Base-by-base conservation (phyloP, 2,113 vertebrate genomes). In the Psittacara wagleri region DNA sequence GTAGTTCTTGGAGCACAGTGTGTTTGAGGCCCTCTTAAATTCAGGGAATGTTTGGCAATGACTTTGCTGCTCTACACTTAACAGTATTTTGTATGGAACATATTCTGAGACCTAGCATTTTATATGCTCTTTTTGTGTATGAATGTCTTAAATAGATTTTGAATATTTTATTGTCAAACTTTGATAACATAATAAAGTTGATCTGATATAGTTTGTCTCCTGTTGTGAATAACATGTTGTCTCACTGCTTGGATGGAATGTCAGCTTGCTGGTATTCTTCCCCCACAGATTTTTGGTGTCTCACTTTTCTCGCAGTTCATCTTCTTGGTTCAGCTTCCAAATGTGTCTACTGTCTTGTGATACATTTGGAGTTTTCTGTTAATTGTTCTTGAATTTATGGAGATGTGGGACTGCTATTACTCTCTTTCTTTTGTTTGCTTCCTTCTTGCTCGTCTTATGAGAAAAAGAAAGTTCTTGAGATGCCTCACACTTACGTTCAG, bases 111-210 rank as follows among this genome's bases (percentile, higher is more conserved):
- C 85, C 84, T 92, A 66, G 95, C 90, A 95, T 96, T 97, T 97
- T 97, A 91, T 97, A 97, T 91, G 84, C 92, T 93, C 68, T 72
- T 77, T 90, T 83, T 86, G 88, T 97, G 95, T 94, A 91, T 94
- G 80, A 94, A 94, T 87, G 90, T 7, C 18, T 94, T 95, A 57
- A 83, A 94, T 90, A 96, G 83, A 92, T 86, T 96, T 96, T 73
- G 61, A 91, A 75, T 94, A 96, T 95, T 94, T 96, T 96, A 96
- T 94, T 95, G 94, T 97, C 83, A 83, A 80, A 97, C 79, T 96
- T 97, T 97, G 95, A 92, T 97, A 97, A 97, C 28, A 61, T 95
- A 97, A 97, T 97, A 97, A 97, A 97, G 83, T 94, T 86, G 81
- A 97, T 97, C 92, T 95, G 95, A 93, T 91, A 89, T 31, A 79